Conservation (phyloP, 2,797 vertebrate genomes). For the Cynodonichthys magdalenae region DNA sequence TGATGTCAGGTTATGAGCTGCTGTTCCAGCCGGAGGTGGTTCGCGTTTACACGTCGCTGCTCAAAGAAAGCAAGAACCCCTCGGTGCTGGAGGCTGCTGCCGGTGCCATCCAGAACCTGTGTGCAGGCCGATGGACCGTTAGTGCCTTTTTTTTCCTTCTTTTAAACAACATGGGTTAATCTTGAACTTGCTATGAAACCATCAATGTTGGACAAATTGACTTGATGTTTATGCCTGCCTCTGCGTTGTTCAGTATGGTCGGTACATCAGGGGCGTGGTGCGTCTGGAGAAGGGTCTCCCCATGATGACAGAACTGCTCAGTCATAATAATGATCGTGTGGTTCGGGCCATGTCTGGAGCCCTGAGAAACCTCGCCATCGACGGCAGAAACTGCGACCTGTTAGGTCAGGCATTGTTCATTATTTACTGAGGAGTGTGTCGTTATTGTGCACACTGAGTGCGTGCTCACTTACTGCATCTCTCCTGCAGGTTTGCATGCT, state of each 20-base stretch:
- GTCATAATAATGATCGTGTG: slow-evolving; percentile 89
- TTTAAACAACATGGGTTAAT: neutral
- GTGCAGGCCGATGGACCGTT: slow-evolving; percentile 95
- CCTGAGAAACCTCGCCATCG: slow-evolving; percentile 93
- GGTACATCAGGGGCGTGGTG: slow-evolving; percentile 89
- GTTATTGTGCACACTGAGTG: neutral
- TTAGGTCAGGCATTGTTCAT: slow-evolving; percentile 82
- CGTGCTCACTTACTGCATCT: neutral
- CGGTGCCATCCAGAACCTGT: slow-evolving; percentile 95
- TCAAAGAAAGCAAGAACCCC: slow-evolving; percentile 91
- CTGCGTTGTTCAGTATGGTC: slow-evolving; percentile 84
- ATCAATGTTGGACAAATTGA: no score
- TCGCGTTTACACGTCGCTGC: slow-evolving; percentile 93
- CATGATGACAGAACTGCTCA: slow-evolving; percentile 91
- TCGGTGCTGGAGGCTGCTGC: slow-evolving; percentile 94
- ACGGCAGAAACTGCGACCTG: slow-evolving; percentile 91
- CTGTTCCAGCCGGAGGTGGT: slow-evolving; percentile 96
- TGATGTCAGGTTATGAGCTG: slow-evolving; percentile 89
- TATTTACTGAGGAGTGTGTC: neutral
- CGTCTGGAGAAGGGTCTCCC: slow-evolving; percentile 96
- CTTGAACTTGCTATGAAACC: neutral
- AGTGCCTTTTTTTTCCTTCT: slow-evolving; percentile 47
- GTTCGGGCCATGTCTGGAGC: slow-evolving; percentile 94
- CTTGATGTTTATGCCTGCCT: neutral
- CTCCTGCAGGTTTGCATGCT: slow-evolving; percentile 89